phyloP scores from a whole-genome alignment of 2,797 vertebrate genomes.

The Apodemus agrarius region DNA sequence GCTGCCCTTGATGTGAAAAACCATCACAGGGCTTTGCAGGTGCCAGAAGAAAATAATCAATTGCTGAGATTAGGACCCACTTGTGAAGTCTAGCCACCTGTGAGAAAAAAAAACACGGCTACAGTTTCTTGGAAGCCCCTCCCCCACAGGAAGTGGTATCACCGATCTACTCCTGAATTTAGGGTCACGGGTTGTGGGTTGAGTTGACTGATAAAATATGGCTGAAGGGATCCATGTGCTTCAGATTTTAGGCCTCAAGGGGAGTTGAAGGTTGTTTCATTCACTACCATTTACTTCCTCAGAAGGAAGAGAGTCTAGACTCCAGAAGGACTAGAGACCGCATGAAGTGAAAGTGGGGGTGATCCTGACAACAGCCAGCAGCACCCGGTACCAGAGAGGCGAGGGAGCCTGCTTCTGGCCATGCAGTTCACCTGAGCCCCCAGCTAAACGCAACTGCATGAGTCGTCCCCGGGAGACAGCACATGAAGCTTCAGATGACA shows the following conservation, averaged over 20 bases:
- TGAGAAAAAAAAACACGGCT: neutral
- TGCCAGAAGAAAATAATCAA: neutral
- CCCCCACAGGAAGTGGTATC: neutral
- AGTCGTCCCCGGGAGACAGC: neutral
- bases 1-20: neutral
- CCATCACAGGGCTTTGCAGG: neutral
- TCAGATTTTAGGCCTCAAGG: neutral
- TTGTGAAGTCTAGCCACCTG: neutral
- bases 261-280: neutral
- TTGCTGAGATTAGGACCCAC: neutral
- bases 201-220: neutral
- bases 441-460: neutral
- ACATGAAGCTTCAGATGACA: neutral
- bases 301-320: neutral
- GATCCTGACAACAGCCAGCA: neutral
- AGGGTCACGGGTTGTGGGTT: neutral
- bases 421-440: neutral
- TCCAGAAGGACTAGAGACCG: neutral
- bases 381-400: neutral
- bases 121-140: neutral
- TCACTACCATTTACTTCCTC: neutral
- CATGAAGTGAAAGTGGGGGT: neutral
- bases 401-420: neutral
- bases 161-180: neutral
- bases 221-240: neutral